Conservation (phyloP, 2,113 vertebrate genomes). For the Monopterus albus region DNA sequence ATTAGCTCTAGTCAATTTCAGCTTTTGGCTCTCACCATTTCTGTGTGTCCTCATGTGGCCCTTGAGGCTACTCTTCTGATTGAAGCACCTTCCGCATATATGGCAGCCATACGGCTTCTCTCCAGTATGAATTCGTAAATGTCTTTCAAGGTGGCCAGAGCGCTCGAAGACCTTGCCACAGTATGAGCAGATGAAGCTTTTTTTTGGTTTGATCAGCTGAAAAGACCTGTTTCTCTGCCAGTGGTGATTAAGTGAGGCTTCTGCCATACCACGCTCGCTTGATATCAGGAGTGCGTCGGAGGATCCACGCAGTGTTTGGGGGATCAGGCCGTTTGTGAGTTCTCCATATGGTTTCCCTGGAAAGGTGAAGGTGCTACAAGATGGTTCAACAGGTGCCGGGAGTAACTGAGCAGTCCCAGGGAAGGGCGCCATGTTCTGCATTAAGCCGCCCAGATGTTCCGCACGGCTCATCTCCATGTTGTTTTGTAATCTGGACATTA, state of each 20-base stretch:
- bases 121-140: conserved; percentile 79
- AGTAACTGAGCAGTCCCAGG: conserved; percentile 31
- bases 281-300: conserved; percentile 15
- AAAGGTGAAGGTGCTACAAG: conserved; percentile 56
- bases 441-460: conserved; percentile 31
- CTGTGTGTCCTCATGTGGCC: conserved; percentile 78
- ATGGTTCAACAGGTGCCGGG: conserved; percentile 27
- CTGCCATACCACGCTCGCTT: neutral
- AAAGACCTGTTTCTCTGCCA: conserved; percentile 16
- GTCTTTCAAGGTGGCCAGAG: conserved; percentile 73
- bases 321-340: conserved; percentile 25
- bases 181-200: conserved; percentile 73
- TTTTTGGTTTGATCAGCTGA: conserved; percentile 65
- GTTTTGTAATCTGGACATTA: conserved; percentile 52
- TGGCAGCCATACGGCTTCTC: conserved; percentile 81
- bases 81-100: conserved; percentile 79
- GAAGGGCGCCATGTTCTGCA: conserved; percentile 27
- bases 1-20: too few relatives aligned
- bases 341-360: conserved; percentile 44
- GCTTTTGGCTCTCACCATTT: conserved; percentile 58
- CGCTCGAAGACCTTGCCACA: conserved; percentile 79
- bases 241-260: conserved; percentile 11
- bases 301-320: too few relatives aligned
- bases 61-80: conserved; percentile 80
- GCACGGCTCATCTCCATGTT: conserved; percentile 3